Evolutionary conservation across 2,113 vertebrate genomes (phyloP).

Genomic region (Vulpes lagopus): DNA sequence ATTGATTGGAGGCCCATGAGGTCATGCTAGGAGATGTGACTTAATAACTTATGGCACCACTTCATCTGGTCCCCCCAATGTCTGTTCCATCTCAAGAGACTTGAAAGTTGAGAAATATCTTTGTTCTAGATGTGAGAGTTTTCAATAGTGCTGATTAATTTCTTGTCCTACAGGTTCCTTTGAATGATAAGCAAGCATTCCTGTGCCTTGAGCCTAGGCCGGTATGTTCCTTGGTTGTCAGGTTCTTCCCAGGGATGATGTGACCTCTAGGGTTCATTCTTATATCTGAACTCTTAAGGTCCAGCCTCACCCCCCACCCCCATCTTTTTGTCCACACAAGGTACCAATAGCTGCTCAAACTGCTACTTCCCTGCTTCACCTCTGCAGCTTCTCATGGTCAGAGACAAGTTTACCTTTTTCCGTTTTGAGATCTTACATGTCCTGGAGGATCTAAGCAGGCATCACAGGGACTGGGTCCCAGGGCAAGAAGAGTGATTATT

Average conservation of each 20-base stretch:
- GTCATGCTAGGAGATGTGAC: neutral
- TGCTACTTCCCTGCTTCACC: neutral
- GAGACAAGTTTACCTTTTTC: fast-evolving
- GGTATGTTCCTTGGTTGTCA: neutral
- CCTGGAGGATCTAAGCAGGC: neutral
- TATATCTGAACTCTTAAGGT: neutral
- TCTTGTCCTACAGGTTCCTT: neutral
- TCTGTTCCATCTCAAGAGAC: neutral
- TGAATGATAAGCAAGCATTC: neutral
- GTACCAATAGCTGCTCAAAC: neutral
- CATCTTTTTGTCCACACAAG: neutral
- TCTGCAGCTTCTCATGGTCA: neutral
- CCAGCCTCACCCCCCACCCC: too few species aligned
- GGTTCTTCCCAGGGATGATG: neutral
- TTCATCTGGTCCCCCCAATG: neutral
- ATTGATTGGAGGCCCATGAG: neutral
- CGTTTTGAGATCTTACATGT: neutral
- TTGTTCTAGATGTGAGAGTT: neutral
- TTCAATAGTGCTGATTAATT: neutral
- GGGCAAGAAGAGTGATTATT: neutral
- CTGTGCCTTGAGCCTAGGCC: neutral
- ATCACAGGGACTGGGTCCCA: neutral
- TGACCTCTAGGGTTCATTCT: neutral
- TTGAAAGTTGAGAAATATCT: neutral
- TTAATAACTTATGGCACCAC: neutral